phyloP scores from a whole-genome alignment of 2,888 invertebrate genomes.

The Osmoderma eremita region DNA sequence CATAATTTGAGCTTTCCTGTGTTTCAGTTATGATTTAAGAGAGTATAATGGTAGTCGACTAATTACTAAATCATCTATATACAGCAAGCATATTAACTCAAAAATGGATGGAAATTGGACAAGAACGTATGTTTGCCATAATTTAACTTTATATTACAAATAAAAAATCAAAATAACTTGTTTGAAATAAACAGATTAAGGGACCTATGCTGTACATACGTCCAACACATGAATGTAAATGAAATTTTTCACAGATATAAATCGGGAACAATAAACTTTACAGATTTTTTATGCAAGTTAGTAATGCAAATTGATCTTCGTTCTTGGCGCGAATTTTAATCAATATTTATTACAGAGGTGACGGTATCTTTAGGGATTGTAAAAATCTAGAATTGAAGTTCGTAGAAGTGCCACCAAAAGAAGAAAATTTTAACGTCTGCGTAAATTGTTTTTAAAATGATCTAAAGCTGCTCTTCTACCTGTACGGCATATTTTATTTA shows the following conservation, averaged over 20 bases:
- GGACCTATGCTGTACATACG: constrained; percentile 44
- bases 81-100: constrained; percentile 44
- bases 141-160: neutral
- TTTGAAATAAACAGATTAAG: constrained; percentile 40
- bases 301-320: constrained; percentile 4
- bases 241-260: constrained; percentile 21
- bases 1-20: no score
- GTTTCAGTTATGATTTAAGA: constrained; percentile 47
- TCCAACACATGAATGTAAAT: constrained; percentile 40
- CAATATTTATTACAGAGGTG: constrained; percentile 19
- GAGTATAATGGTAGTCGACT: constrained; percentile 42
- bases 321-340: constrained; percentile 4
- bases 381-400: constrained; percentile 17
- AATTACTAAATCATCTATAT: constrained; percentile 37
- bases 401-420: neutral
- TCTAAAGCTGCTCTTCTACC: neutral
- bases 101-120: constrained; percentile 47
- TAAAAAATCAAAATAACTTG: neutral
- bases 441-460: neutral
- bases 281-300: constrained; percentile 46
- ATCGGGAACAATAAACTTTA: constrained; percentile 26
- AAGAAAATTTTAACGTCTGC: neutral
- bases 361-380: constrained; percentile 43
- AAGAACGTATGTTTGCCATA: constrained; percentile 42
- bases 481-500: no score